Base-by-base conservation (phyloP, 2,888 invertebrate genomes). In the Dione juno region DNA sequence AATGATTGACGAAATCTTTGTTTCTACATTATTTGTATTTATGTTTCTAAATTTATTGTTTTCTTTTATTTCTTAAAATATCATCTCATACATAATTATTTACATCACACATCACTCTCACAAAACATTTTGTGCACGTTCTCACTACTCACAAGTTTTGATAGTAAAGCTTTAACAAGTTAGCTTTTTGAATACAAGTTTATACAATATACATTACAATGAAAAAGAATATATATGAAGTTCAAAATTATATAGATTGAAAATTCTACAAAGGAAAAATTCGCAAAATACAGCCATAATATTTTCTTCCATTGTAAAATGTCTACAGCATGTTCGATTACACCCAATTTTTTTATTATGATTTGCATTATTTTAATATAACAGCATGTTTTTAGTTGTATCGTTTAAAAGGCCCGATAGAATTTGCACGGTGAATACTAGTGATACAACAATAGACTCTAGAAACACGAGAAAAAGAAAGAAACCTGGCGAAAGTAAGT, bases 321-420 rank as follows among this genome's bases (percentile, higher is more conserved):
- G 10, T 43, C n/a, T 21, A 43, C 21, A 5, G 43, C 59, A 45
- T 61, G 21, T 43, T 3, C 14, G 21, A 45, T 28, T 43, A n/a
- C 21, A n/a, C n/a, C n/a, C 16, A 16, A 13, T 57, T 67, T 53
- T 65, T 64, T n/a, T 35, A 8, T 68, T 61, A 37, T 58, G 28
- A 19, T 57, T 69, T 69, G 64, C 64, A 50, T 43, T 54, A 21
- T 67, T 78, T 76, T 79, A 76, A 77, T 77, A 13, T 80, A 81
- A 81, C 84, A 81, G 87, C 88, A 88, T 87, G 79, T 79, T 82
- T 75, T 94, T 94, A 96, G 96, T 97, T 94, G 97, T 97, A 90
- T 97, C 97, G 81, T 97, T 97, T 95, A 97, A 97, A 95, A 96
- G 96, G 88, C 94, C 94, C 79, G 94, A 94, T 81, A 90, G 84